These are phyloP conservation scores for Cotesia glomerata DNA, from an alignment of 1,140 invertebrate genomes.

Conservation along the genomic window DNA sequence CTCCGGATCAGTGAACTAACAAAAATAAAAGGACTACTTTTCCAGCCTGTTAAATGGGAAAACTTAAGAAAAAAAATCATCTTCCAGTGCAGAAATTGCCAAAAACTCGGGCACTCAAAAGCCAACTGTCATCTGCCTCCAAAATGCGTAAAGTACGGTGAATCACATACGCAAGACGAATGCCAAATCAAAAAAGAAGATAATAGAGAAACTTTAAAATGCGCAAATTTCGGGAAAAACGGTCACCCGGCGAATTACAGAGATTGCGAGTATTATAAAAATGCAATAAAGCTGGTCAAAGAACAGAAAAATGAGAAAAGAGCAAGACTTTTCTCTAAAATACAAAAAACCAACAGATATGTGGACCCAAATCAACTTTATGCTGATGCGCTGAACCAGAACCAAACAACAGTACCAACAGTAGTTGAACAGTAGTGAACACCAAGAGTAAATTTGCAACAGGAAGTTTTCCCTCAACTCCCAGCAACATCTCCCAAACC, in stretches of 20 bases:
- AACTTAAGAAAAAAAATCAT: neutral
- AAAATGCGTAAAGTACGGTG: conserved; percentile 19
- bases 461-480: neutral
- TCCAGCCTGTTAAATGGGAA: conserved; percentile 25
- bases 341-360: neutral
- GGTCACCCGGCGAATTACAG: conserved; percentile 33
- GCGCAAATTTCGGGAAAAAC: conserved; percentile 21
- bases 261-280: conserved; percentile 29
- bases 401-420: neutral
- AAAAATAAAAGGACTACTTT: neutral
- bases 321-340: neutral
- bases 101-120: conserved; percentile 20
- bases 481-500: too few species aligned
- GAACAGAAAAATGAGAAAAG: neutral
- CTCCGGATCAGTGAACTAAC: neutral
- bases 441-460: neutral
- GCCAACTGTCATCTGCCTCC: neutral
- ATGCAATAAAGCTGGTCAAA: neutral
- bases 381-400: neutral
- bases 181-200: neutral
- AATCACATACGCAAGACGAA: neutral
- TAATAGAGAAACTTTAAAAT: conserved; percentile 12
- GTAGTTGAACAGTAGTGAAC: too few species aligned
- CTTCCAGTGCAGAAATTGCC: conserved; percentile 23
- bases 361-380: neutral